A percentile compares a stretch with the other conserved stretches of the same genome.
phyloP scores from a whole-genome alignment of 2,888 invertebrate species.

The Cantharis rustica region DNA sequence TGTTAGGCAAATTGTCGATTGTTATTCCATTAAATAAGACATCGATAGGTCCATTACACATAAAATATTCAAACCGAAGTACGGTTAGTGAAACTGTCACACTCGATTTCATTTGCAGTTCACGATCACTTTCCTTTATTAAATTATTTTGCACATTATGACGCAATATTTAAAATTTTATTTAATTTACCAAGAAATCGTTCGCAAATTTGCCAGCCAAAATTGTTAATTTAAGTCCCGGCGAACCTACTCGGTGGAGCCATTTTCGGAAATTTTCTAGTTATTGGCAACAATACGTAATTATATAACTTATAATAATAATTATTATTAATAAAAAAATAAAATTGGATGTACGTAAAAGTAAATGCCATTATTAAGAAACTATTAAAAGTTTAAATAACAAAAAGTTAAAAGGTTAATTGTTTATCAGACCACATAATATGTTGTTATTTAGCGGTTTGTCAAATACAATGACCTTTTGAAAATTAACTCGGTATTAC shows the following conservation, averaged over 20 bases:
- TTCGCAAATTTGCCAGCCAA: not conserved
- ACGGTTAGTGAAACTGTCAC: constrained; percentile 20
- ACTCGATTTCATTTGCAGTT: constrained; percentile 25
- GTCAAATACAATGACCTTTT: not conserved
- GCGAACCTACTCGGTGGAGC: not conserved
- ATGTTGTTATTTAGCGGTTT: not conserved
- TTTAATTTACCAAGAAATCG: not conserved
- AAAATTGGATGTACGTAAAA: not conserved
- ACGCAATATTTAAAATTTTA: not conserved
- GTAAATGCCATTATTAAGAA: not conserved
- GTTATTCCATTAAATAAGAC: not conserved
- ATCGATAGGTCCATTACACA: constrained; percentile 9
- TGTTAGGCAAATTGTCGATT: not conserved
- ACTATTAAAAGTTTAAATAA: not conserved
- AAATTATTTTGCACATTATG: constrained; percentile 2
- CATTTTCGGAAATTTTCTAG: not conserved
- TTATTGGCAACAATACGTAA: not conserved
- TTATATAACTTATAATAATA: not conserved
- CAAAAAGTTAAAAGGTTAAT: not conserved
- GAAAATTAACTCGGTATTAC: not conserved
- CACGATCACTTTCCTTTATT: constrained; percentile 22
- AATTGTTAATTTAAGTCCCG: not conserved
- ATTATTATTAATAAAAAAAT: not conserved
- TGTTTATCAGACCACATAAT: not conserved
- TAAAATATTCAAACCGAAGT: constrained; percentile 19